phyloP scores from a whole-genome alignment of 2,113 vertebrate genomes.

The Gambusia holbrooki region DNA sequence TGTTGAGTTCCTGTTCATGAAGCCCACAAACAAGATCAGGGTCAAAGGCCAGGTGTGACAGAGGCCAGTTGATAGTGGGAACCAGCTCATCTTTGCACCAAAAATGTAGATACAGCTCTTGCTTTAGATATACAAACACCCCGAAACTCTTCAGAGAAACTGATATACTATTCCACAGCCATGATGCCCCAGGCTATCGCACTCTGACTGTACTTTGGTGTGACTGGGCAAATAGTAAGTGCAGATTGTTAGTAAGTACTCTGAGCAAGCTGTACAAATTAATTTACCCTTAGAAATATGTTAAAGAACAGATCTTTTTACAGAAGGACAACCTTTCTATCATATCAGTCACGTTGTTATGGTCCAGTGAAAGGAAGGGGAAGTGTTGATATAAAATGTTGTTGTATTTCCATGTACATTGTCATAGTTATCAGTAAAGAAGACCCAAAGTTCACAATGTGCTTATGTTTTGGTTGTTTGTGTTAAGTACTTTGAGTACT shows the following conservation, averaged over 20 bases:
- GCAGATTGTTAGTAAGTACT: too few relatives aligned
- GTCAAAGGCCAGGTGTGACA: too few relatives aligned
- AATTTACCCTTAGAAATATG: too few relatives aligned
- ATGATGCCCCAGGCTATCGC: background rate
- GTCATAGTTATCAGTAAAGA: conserved; percentile 34
- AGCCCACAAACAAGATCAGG: too few relatives aligned
- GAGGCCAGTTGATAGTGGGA: background rate
- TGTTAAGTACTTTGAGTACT: conserved; percentile 27
- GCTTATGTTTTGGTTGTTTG: conserved; percentile 30
- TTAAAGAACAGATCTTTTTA: too few relatives aligned
- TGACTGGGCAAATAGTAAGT: too few relatives aligned
- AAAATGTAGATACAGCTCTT: background rate
- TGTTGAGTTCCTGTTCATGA: too few relatives aligned
- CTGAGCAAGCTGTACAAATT: too few relatives aligned
- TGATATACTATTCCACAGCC: background rate
- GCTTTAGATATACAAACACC: background rate
- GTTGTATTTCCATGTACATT: conserved; percentile 40
- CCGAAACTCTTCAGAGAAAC: background rate
- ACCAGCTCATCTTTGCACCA: background rate
- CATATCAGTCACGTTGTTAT: background rate
- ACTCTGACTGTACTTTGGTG: background rate
- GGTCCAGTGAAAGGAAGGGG: background rate
- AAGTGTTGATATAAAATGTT: conserved; percentile 12
- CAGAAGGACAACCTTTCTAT: background rate
- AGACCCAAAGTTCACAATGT: conserved; percentile 41